Conservation (phyloP, 2,797 vertebrate species). For the Typhlichthys subterraneus region DNA sequence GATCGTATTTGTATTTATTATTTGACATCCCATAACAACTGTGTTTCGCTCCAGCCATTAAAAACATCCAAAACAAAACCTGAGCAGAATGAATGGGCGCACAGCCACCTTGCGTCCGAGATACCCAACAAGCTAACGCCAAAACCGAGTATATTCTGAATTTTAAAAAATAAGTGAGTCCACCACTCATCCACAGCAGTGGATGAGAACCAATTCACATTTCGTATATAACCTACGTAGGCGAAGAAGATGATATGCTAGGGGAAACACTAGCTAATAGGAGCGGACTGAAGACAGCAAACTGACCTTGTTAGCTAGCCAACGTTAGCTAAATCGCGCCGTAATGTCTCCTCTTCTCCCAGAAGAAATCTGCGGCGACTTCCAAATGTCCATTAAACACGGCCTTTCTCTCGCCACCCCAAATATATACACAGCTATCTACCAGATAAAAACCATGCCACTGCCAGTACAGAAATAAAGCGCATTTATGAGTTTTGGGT, state of each 20-base stretch:
- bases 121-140: conserved; percentile 58
- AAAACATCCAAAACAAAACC: conserved; percentile 31
- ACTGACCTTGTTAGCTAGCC: conserved; percentile 80
- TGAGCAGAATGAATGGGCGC: conserved; percentile 17
- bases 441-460: background rate
- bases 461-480: background rate
- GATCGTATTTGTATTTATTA: no score
- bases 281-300: conserved; percentile 35
- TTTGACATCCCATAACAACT: background rate
- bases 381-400: conserved; percentile 65
- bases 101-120: conserved; percentile 34
- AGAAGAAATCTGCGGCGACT: conserved; percentile 51
- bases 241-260: background rate
- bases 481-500: conserved; percentile 2
- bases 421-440: background rate
- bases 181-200: conserved; percentile 16
- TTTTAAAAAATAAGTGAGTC: conserved; percentile 23
- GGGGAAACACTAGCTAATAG: background rate
- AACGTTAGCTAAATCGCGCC: conserved; percentile 68
- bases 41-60: conserved; percentile 17
- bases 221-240: background rate
- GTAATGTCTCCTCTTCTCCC: conserved; percentile 58
- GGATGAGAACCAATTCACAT: background rate
- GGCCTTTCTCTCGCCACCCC: conserved; percentile 18
- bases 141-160: conserved; percentile 2